Conservation (phyloP, 1,140 invertebrate genomes). For the Paracyclopina nana region DNA sequence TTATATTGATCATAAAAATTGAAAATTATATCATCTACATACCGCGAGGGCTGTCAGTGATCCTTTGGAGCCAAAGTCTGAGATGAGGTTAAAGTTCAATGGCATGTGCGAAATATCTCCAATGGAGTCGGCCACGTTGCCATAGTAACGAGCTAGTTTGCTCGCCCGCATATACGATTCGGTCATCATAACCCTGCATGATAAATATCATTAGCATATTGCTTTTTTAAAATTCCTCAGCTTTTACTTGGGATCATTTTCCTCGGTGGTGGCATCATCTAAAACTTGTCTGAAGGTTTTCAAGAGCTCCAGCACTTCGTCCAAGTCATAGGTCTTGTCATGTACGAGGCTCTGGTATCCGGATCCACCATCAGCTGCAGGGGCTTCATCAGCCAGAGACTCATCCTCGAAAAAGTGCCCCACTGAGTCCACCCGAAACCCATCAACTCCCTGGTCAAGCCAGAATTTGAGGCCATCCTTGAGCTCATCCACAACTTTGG, state of each 20-base stretch:
- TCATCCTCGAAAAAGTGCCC: conserved; percentile 40
- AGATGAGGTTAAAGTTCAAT: conserved; percentile 22
- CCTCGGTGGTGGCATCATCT: conserved; percentile 13
- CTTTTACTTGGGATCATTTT: neutral
- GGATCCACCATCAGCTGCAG: neutral
- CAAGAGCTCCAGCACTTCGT: conserved; percentile 18
- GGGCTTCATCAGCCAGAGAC: no score
- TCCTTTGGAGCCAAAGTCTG: conserved; percentile 17
- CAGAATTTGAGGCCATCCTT: conserved; percentile 49
- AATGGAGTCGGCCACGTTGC: conserved; percentile 20
- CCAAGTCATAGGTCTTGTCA: conserved; percentile 9
- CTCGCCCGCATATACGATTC: conserved; percentile 22
- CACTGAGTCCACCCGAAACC: conserved; percentile 47
- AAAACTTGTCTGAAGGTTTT: conserved; percentile 16
- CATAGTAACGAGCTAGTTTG: conserved; percentile 23
- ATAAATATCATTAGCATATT: conserved; percentile 3
- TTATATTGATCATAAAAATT: no score
- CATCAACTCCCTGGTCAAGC: conserved; percentile 49
- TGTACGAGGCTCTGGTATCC: neutral
- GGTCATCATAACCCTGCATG: conserved; percentile 24
- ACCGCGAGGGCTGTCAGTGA: neutral
- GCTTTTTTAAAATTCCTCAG: neutral
- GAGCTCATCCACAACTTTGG: conserved; percentile 38
- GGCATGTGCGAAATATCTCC: conserved; percentile 24
- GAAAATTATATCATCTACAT: no score